A percentile compares a stretch with the other conserved stretches of the same genome.
These are phyloP conservation scores for Oithona nana DNA, from an alignment of 2,888 invertebrate genomes.

Conservation along the genomic window DNA sequence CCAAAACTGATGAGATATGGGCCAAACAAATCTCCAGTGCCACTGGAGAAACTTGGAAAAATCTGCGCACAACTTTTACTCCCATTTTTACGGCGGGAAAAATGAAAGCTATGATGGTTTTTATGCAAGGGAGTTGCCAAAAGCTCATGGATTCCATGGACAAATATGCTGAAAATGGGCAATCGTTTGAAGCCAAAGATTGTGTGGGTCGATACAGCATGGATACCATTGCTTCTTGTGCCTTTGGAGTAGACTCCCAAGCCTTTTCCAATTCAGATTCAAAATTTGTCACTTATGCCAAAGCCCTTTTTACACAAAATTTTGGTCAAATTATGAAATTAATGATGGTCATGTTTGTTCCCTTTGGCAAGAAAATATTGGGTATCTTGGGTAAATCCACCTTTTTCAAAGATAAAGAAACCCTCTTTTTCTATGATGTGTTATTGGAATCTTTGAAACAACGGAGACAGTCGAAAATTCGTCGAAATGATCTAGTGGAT, in stretches of 20 bases:
- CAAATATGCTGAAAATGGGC: neutral
- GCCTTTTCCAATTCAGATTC: neutral
- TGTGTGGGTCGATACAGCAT: constrained; percentile 8
- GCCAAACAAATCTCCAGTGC: neutral
- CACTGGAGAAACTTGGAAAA: constrained; percentile 8
- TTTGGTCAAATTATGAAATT: neutral
- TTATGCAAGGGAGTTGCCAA: neutral
- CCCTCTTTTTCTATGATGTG: constrained; percentile 3
- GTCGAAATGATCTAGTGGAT: constrained; percentile 7
- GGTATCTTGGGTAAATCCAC: neutral
- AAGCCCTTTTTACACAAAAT: neutral
- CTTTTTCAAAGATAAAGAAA: neutral
- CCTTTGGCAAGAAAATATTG: neutral
- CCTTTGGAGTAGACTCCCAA: constrained; percentile 9
- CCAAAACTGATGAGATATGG: neutral
- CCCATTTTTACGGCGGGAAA: constrained; percentile 12
- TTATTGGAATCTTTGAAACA: neutral
- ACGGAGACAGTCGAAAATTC: neutral
- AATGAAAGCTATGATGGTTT: constrained; percentile 8
- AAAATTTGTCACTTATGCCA: constrained; percentile 7
- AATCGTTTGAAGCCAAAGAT: constrained; percentile 4
- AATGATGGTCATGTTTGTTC: neutral
- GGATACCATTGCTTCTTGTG: constrained; percentile 11
- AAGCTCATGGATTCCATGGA: neutral
- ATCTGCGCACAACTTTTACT: constrained; percentile 3